Percentiles rank a stretch among this genome's conserved stretches.
Conservation (phyloP, 92 coral and sea anemone genomes). For the Zoanthus sociatus region DNA sequence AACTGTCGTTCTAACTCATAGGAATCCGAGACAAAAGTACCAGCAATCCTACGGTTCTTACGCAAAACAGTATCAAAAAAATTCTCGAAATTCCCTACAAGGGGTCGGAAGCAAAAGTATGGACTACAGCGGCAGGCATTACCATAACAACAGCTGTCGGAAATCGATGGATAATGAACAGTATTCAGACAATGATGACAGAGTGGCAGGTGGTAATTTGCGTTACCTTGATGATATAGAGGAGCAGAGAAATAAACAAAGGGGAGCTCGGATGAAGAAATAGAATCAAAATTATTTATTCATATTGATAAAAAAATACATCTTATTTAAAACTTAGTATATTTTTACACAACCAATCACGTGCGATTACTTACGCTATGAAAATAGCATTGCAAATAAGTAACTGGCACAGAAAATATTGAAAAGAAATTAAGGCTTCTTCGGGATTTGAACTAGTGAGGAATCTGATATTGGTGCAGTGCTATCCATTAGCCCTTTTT, state of each 20-base stretch:
- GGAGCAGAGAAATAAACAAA: not conserved
- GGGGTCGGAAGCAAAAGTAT: not conserved
- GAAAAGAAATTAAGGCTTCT: no score
- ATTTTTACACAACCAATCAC: no score
- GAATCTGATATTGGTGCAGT: no score
- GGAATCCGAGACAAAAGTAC: constrained; percentile 26
- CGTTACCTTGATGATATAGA: constrained; percentile 1
- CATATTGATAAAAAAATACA: no score
- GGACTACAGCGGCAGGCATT: not conserved
- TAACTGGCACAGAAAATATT: no score
- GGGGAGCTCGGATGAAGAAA: not conserved
- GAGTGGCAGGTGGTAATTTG: not conserved
- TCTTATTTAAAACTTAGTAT: no score
- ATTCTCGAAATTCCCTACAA: constrained; percentile 3
- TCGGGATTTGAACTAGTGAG: no score
- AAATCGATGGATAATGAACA: not conserved
- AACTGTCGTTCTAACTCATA: not conserved
- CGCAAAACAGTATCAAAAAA: constrained; percentile 27
- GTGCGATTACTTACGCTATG: no score
- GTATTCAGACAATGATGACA: constrained; percentile 20
- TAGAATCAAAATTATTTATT: not conserved
- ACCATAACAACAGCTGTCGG: not conserved
- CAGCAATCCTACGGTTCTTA: constrained; percentile 36
- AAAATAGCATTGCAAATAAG: no score
- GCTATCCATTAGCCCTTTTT: no score